Base-by-base conservation (phyloP, 2,888 invertebrate species). In the Netelia inedita region DNA sequence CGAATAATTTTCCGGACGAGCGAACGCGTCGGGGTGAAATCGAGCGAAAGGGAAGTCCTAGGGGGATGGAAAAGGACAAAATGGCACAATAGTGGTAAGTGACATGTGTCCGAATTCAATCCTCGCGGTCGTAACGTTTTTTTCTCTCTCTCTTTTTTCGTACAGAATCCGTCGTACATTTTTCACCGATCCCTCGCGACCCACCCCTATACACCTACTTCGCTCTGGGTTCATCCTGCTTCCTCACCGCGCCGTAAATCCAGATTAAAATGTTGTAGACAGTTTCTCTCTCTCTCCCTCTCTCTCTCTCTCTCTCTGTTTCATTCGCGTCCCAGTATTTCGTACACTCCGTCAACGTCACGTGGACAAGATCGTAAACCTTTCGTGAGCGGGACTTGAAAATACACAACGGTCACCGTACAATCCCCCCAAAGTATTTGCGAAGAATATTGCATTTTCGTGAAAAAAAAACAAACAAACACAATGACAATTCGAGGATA, bases 261-360 rank as follows among this genome's bases (percentile, higher is more conserved):
- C 79, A 71, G 79, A 71, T 79, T 79, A 79, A 79, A 79, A 79
- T 53, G 69, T 71, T 65, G 71, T 65, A 35, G 71, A 63, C 61
- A 41, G 50, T 59, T 61, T 61, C 59, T 61, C 61, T 57, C 59
- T 28, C 71, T 23, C 61, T 57, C 59, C 16, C 71, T 23, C 16
- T 23, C 14, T 43, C 21, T 41, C 28, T 16, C 41, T 16, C 63
- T 63, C 63, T 53, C 63, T 61, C 28, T 69, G 14, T 53, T 11
- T 50, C 50, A 50, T 2, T 53, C 53, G 6, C n/a, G 14, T 11
- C 53, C n/a, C 28, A 3, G n/a, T 53, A 53, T 71, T 53, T 46
- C 71, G 71, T 43, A 55, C 79, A 23, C 46, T 79, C 63, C 61
- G 71, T 79, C 79, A 79, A 71, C 53, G 78, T 78, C 69, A 50